Percentiles rank a stretch among this genome's conserved stretches.
phyloP scores from a whole-genome alignment of 1,140 invertebrate genomes.

The Trialeurodes vaporariorum region DNA sequence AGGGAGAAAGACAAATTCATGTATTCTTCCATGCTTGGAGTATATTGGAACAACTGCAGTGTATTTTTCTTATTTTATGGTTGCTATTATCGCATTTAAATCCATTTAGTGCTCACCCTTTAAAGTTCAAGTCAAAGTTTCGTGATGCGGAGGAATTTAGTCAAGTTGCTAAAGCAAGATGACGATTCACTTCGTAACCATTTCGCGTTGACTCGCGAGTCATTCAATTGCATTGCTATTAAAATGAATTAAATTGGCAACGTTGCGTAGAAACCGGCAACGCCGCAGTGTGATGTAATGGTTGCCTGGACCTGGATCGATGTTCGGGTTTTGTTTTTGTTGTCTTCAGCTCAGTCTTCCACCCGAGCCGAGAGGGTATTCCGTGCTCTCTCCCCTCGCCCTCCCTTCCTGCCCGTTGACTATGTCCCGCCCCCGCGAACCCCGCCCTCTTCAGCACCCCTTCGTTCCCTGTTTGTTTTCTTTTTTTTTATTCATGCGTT shows the following conservation, averaged over 20 bases:
- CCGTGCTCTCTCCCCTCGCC: background rate
- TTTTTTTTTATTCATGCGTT: constrained; percentile 3
- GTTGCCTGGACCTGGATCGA: background rate
- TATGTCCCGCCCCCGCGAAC: background rate
- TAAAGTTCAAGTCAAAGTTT: too few relatives aligned
- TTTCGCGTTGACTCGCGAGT: too few relatives aligned
- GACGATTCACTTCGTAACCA: too few relatives aligned
- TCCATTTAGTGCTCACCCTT: too few relatives aligned
- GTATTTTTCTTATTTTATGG: too few relatives aligned
- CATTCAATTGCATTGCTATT: too few relatives aligned
- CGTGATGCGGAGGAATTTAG: too few relatives aligned
- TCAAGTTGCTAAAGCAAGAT: too few relatives aligned
- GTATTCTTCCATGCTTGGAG: too few relatives aligned
- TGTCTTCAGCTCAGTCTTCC: background rate
- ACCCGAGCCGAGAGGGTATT: background rate
- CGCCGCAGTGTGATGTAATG: constrained; percentile 5
- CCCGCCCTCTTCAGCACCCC: background rate
- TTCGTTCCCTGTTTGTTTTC: background rate
- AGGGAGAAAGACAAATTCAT: too few relatives aligned
- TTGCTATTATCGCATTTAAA: too few relatives aligned
- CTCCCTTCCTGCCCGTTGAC: background rate
- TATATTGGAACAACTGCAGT: too few relatives aligned
- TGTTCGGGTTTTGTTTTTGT: background rate
- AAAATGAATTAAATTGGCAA: constrained; percentile 11
- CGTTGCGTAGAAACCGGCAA: constrained; percentile 12